Evolutionary conservation across 2,888 invertebrate genomes (phyloP).

Genomic region (Drosophila leonis): DNA sequence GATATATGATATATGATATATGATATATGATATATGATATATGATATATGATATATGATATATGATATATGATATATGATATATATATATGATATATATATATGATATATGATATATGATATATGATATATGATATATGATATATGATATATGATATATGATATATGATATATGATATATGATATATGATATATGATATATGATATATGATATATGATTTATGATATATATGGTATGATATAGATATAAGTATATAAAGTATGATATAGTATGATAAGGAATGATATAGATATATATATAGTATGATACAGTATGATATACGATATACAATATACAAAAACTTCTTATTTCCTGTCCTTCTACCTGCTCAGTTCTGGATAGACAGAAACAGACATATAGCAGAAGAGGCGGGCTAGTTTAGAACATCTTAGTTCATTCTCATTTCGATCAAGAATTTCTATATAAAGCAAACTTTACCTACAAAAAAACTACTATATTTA

Average conservation of each 20-base stretch:
- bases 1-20: no score
- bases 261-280: neutral
- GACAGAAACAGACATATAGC: neutral
- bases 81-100: neutral
- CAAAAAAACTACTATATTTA: neutral
- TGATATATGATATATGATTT: no score
- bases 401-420: no score
- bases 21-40: neutral
- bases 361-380: neutral
- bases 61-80: neutral
- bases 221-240: neutral
- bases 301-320: neutral
- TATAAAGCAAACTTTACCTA: neutral
- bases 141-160: neutral
- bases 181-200: neutral
- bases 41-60: neutral
- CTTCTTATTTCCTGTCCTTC: neutral
- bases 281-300: neutral
- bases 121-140: no score
- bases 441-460: neutral
- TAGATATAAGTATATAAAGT: neutral
- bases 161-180: no score
- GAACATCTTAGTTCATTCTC: neutral
- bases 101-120: no score
- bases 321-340: neutral